Conservation (phyloP, 2,113 vertebrate species). For the Pao palembangensis region DNA sequence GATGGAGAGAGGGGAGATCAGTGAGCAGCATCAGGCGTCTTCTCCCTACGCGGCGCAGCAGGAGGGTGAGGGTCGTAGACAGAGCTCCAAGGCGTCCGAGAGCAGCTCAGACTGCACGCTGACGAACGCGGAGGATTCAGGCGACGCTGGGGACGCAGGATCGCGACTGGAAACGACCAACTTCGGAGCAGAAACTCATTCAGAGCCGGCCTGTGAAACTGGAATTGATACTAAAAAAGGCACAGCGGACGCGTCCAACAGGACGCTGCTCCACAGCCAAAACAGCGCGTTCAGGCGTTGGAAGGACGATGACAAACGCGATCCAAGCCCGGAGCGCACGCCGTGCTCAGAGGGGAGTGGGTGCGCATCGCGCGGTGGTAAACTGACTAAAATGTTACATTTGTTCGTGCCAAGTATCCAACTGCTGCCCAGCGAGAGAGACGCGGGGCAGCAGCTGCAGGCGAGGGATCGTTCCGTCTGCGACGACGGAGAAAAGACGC, state of each 20-base stretch:
- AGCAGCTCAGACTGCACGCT: constrained; percentile 76
- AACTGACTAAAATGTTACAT: constrained; percentile 88
- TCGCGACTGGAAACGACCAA: constrained; percentile 60
- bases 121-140: constrained; percentile 69
- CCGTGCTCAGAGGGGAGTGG: constrained; percentile 27
- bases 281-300: constrained; percentile 95
- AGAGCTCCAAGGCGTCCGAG: constrained; percentile 80
- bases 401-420: constrained; percentile 93
- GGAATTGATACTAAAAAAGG: constrained; percentile 82
- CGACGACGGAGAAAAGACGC: constrained; percentile 17
- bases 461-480: constrained; percentile 9
- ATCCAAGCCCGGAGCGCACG: constrained; percentile 48
- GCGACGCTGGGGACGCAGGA: constrained; percentile 65
- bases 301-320: constrained; percentile 84
- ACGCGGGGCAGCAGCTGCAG: constrained; percentile 50
- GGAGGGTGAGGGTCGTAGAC: constrained; percentile 65
- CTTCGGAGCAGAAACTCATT: constrained; percentile 52
- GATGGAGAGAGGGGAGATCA: constrained; percentile 93
- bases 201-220: constrained; percentile 64
- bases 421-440: constrained; percentile 72
- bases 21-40: constrained; percentile 64
- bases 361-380: constrained; percentile 47
- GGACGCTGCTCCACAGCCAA: constrained; percentile 87
- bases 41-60: constrained; percentile 45
- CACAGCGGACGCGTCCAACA: constrained; percentile 81